phyloP scores from a whole-genome alignment of 2,888 invertebrate species.

The Harpagoxenus sublaevis region DNA sequence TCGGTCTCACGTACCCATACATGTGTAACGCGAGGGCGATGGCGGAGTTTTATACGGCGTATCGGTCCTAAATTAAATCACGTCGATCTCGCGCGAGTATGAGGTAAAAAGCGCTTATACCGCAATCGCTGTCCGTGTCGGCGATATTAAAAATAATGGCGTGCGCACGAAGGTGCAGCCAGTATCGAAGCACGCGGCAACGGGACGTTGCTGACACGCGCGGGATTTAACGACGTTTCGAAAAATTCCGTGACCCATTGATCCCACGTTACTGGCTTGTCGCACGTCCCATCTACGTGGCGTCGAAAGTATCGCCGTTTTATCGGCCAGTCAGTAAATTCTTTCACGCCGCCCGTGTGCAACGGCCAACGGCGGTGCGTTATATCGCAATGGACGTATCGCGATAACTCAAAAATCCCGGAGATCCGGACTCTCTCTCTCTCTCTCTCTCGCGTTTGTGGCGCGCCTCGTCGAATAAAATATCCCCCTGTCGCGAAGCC shows the following conservation, averaged over 20 bases:
- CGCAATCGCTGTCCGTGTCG: constrained; percentile 54
- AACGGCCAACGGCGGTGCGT: constrained; percentile 46
- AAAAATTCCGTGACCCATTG: constrained; percentile 74
- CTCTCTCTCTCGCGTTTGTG: neutral
- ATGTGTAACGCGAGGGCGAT: neutral
- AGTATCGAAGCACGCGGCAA: constrained; percentile 43
- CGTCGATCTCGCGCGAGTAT: constrained; percentile 49
- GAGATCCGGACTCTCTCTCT: neutral
- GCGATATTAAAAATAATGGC: constrained; percentile 56
- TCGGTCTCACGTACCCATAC: neutral
- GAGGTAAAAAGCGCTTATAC: constrained; percentile 48
- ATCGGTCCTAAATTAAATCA: constrained; percentile 51
- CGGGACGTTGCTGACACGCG: constrained; percentile 68
- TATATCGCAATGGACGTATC: constrained; percentile 61
- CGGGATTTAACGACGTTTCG: constrained; percentile 73
- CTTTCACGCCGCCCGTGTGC: constrained; percentile 41
- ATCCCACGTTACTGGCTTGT: constrained; percentile 71
- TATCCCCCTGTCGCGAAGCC: constrained; percentile 41
- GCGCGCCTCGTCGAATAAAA: constrained; percentile 60
- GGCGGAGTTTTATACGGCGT: constrained; percentile 1
- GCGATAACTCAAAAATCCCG: constrained; percentile 67
- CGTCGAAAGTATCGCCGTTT: constrained; percentile 68
- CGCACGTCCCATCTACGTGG: constrained; percentile 74
- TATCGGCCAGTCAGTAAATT: constrained; percentile 71
- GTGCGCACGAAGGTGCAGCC: constrained; percentile 40